Evolutionary conservation across 2,113 vertebrate species (phyloP).

Genomic region (Ramphastos sulfuratus): DNA sequence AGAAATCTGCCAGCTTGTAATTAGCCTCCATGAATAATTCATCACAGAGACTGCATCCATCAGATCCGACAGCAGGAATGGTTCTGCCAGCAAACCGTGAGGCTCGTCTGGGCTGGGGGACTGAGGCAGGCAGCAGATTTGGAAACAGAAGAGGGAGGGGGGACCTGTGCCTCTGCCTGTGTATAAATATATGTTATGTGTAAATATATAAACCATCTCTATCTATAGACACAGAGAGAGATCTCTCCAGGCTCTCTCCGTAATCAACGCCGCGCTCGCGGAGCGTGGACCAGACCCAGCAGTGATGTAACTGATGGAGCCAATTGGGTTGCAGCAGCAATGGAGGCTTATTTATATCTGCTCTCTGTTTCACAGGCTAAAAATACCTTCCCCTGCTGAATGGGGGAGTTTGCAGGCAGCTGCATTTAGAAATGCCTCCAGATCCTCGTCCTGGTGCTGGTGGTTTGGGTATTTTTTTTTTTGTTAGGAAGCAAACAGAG

Average conservation of each 20-base stretch:
- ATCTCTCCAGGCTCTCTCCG: background rate
- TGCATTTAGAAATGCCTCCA: slow-evolving; percentile 21
- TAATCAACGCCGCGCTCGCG: background rate
- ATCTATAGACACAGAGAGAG: too few relatives aligned
- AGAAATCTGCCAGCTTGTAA: slow-evolving; percentile 66
- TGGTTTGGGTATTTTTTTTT: too few relatives aligned
- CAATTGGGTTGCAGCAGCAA: slow-evolving; percentile 37
- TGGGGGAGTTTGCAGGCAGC: background rate
- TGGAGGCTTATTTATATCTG: slow-evolving; percentile 48
- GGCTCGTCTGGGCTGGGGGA: slow-evolving; percentile 52
- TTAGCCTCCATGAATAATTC: slow-evolving; percentile 74
- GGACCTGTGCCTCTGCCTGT: background rate
- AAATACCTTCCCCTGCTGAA: slow-evolving; percentile 47
- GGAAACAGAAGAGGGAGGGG: background rate
- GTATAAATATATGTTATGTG: background rate
- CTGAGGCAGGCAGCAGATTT: background rate
- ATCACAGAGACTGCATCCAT: slow-evolving; percentile 26
- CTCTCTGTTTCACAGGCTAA: slow-evolving; percentile 35
- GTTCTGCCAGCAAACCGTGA: slow-evolving; percentile 45
- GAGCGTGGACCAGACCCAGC: slow-evolving; percentile 2
- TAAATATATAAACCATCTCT: background rate
- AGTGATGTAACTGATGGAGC: slow-evolving; percentile 49
- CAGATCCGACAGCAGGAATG: slow-evolving; percentile 51
- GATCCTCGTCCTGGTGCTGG: background rate
- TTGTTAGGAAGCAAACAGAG: background rate